A percentile compares a stretch with the other conserved stretches of the same genome.
These are phyloP conservation scores for Leptinotarsa lineolata DNA, from an alignment of 1,140 invertebrate species.

Conservation along the genomic window DNA sequence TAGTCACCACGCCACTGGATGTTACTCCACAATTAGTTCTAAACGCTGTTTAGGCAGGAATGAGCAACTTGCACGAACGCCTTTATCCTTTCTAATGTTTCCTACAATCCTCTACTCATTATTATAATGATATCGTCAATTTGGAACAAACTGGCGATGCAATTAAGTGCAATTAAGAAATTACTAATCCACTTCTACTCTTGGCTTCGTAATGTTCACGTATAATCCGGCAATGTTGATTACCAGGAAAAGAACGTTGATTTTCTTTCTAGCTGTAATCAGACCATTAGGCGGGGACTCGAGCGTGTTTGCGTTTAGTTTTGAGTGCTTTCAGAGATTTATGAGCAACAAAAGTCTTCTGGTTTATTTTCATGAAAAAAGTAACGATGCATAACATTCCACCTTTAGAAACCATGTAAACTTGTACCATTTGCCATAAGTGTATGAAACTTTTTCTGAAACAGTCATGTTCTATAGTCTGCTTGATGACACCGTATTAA, in stretches of 20 bases:
- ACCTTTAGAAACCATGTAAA: too few species aligned
- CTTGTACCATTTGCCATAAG: too few species aligned
- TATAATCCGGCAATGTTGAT: not conserved
- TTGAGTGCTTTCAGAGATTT: too few species aligned
- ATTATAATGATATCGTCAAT: slow-evolving; percentile 33
- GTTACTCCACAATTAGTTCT: slow-evolving; percentile 5
- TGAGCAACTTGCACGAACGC: slow-evolving; percentile 9
- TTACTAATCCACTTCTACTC: slow-evolving; percentile 15
- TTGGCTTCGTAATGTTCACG: not conserved
- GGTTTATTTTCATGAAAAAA: too few species aligned
- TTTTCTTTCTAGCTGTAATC: not conserved
- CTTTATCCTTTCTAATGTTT: slow-evolving; percentile 26
- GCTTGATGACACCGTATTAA: too few species aligned
- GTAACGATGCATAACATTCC: too few species aligned
- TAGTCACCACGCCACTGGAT: too few species aligned
- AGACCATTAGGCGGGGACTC: not conserved
- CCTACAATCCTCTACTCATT: slow-evolving; percentile 25
- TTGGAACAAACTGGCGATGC: slow-evolving; percentile 19
- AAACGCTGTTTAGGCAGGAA: slow-evolving; percentile 19
- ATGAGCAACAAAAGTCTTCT: too few species aligned
- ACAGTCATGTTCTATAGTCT: too few species aligned
- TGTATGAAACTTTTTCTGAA: too few species aligned
- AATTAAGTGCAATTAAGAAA: slow-evolving; percentile 31
- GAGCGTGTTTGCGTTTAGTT: not conserved
- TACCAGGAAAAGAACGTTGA: not conserved